Percentiles rank a stretch among this genome's conserved stretches.
phyloP scores from a whole-genome alignment of 2,797 vertebrate species.

The Loris lydekkerianus region DNA sequence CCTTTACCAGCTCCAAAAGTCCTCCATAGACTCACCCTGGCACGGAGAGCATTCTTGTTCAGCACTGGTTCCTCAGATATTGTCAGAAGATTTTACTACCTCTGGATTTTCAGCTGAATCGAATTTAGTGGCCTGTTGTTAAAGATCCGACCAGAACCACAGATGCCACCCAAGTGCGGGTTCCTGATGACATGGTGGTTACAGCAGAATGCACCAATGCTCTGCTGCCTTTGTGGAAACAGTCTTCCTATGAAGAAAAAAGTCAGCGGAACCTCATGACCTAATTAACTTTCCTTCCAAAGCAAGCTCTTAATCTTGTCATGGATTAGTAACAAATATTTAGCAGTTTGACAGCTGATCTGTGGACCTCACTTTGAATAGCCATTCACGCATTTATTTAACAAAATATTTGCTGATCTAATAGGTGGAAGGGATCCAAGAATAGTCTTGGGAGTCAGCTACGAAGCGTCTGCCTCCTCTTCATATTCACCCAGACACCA shows the following conservation, averaged over 20 bases:
- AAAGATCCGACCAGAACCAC: neutral
- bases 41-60: neutral
- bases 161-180: neutral
- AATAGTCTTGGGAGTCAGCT: neutral
- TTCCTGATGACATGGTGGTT: conserved; percentile 20
- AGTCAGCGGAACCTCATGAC: conserved; percentile 37
- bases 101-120: neutral
- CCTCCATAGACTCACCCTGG: neutral
- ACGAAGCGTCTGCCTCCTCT: conserved; percentile 21
- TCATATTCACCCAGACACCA: neutral
- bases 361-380: neutral
- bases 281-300: conserved; percentile 51
- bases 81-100: neutral
- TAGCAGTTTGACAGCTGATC: conserved; percentile 28
- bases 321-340: conserved; percentile 30
- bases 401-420: conserved; percentile 56
- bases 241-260: conserved; percentile 7
- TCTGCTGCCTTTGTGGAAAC: conserved; percentile 19
- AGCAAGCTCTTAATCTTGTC: conserved; percentile 42
- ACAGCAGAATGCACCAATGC: neutral
- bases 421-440: neutral
- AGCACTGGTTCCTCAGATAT: neutral
- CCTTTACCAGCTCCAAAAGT: neutral
- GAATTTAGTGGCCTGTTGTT: neutral
- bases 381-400: conserved; percentile 40